Conservation (phyloP, 2,113 vertebrate genomes). For the Eonycteris spelaea region DNA sequence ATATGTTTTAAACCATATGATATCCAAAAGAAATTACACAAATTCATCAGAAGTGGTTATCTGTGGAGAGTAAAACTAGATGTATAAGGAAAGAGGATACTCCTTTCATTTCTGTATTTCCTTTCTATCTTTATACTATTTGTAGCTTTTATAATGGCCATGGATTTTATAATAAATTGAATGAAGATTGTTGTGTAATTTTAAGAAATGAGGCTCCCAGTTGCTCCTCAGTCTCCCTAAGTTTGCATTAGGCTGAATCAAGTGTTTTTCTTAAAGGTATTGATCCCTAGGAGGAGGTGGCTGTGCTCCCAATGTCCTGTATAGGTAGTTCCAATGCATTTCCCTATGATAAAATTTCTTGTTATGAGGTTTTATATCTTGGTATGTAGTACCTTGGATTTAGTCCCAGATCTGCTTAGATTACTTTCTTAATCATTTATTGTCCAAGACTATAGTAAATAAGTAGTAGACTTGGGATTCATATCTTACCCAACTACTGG, state of each 20-base stretch:
- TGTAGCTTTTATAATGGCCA: neutral
- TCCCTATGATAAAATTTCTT: neutral
- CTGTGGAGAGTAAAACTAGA: neutral
- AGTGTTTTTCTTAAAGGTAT: neutral
- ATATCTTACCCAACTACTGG: neutral
- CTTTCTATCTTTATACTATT: neutral
- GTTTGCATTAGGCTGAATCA: neutral
- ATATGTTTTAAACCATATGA: neutral
- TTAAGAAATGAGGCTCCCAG: neutral
- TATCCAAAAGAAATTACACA: neutral
- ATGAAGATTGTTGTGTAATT: neutral
- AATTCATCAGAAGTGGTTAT: neutral
- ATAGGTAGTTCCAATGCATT: neutral
- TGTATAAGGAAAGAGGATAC: neutral
- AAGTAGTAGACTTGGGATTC: neutral
- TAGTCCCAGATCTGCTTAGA: neutral
- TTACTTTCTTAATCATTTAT: neutral
- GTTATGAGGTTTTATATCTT: neutral
- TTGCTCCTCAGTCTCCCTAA: neutral
- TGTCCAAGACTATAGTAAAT: neutral
- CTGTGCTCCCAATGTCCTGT: neutral
- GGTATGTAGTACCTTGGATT: neutral
- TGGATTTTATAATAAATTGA: neutral
- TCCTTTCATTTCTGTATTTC: neutral
- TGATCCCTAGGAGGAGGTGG: neutral